Percentiles rank a stretch among this genome's conserved stretches.
Evolutionary conservation across 1,140 invertebrate species (phyloP).

Genomic region (Telenomus remus): DNA sequence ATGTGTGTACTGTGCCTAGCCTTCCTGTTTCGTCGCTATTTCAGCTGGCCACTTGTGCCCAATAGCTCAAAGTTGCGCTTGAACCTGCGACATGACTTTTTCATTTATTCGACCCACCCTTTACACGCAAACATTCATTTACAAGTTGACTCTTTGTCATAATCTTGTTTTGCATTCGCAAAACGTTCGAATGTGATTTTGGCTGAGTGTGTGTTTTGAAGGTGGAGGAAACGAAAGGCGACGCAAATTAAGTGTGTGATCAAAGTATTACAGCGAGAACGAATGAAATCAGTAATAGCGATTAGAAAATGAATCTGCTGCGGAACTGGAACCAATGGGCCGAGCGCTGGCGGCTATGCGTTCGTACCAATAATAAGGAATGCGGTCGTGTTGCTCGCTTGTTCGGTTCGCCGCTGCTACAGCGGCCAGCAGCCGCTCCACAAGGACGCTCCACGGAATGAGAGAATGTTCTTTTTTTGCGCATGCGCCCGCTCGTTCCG

Average conservation of each 20-base stretch:
- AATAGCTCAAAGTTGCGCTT: slow-evolving; percentile 42
- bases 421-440: slow-evolving; percentile 39
- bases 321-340: slow-evolving; percentile 27
- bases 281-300: neutral
- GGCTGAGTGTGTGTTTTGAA: no score
- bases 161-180: no score
- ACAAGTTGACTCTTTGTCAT: no score
- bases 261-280: no score
- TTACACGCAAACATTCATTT: no score
- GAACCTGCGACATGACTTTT: slow-evolving; percentile 34
- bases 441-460: slow-evolving; percentile 45
- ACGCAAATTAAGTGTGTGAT: no score
- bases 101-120: slow-evolving; percentile 34
- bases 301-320: slow-evolving; percentile 51
- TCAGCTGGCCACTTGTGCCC: slow-evolving; percentile 39
- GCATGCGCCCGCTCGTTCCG: slow-evolving; percentile 26
- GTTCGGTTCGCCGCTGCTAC: slow-evolving; percentile 35
- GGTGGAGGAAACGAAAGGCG: no score
- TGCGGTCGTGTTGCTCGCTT: slow-evolving; percentile 49
- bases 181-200: no score
- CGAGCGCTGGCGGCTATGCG: slow-evolving; percentile 20
- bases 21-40: slow-evolving; percentile 52
- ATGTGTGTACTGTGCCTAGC: slow-evolving; percentile 18
- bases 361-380: slow-evolving; percentile 50
- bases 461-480: slow-evolving; percentile 46